Percentiles rank a stretch among this genome's conserved stretches.
Conservation (phyloP, 2,888 invertebrate genomes). For the Orthonychiurus folsomi region DNA sequence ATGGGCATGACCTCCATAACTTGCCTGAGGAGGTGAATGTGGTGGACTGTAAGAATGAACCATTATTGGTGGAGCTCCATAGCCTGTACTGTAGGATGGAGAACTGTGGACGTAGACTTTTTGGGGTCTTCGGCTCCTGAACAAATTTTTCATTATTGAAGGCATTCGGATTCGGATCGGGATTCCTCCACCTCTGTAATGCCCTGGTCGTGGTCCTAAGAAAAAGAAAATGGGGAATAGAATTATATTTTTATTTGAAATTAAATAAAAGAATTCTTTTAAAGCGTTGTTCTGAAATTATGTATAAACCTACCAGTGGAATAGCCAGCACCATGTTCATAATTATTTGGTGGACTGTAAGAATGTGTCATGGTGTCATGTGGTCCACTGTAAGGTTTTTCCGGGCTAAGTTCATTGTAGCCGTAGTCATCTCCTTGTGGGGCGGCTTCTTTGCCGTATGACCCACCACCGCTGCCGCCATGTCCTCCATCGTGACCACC, state of each 20-base stretch:
- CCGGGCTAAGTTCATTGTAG: conserved; percentile 18
- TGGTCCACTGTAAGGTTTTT: conserved; percentile 17
- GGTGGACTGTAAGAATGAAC: not conserved
- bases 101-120: not conserved
- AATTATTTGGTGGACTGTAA: conserved; percentile 9
- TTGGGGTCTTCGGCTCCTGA: not conserved
- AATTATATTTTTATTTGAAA: too few species aligned
- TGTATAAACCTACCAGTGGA: too few species aligned
- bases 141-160: not conserved
- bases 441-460: not conserved
- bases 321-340: too few species aligned
- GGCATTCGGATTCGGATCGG: not conserved
- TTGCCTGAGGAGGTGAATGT: not conserved
- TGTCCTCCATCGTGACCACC: not conserved
- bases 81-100: not conserved
- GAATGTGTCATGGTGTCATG: not conserved
- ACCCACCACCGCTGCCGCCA: not conserved
- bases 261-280: too few species aligned
- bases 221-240: too few species aligned
- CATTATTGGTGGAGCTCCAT: not conserved
- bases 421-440: conserved; percentile 21
- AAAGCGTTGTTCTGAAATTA: too few species aligned
- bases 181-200: too few species aligned
- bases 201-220: not conserved
- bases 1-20: not conserved